A percentile compares a stretch with the other conserved stretches of the same genome.
phyloP scores from a whole-genome alignment of 2,113 vertebrate genomes.

The Electrona antarctica region DNA sequence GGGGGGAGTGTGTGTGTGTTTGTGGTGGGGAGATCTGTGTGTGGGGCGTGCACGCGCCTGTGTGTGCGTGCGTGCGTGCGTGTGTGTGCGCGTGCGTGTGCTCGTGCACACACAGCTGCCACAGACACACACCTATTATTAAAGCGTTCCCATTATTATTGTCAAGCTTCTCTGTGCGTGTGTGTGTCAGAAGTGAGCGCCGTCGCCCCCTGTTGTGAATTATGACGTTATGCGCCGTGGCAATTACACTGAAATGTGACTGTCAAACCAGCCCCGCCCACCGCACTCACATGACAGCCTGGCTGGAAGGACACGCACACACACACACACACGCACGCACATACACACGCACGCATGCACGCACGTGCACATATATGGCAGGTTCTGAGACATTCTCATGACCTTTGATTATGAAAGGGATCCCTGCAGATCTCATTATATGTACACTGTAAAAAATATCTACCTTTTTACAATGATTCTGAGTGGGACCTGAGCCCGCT shows the following conservation, averaged over 20 bases:
- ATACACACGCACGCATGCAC: too few relatives aligned
- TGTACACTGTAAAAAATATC: too few relatives aligned
- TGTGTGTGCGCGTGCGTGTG: slow-evolving; percentile 7
- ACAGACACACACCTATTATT: slow-evolving; percentile 75
- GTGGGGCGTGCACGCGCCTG: not conserved
- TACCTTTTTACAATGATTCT: too few relatives aligned
- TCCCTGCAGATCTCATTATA: too few relatives aligned
- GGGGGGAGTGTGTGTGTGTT: not conserved
- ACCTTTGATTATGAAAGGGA: too few relatives aligned
- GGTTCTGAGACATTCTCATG: not conserved
- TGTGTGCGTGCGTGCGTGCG: not conserved
- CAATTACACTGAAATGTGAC: slow-evolving; percentile 76
- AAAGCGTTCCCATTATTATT: slow-evolving; percentile 76
- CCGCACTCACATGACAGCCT: slow-evolving; percentile 69
- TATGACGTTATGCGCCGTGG: slow-evolving; percentile 74
- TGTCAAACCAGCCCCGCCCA: slow-evolving; percentile 66
- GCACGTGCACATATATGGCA: not conserved
- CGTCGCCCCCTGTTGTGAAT: slow-evolving; percentile 68
- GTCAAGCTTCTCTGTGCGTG: slow-evolving; percentile 55
- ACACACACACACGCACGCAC: slow-evolving; percentile 5
- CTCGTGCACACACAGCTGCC: not conserved
- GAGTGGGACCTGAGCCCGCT: not conserved
- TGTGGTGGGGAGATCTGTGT: too few relatives aligned
- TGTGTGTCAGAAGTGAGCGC: slow-evolving; percentile 64
- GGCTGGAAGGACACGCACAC: slow-evolving; percentile 57